phyloP scores from a whole-genome alignment of 2,888 invertebrate species.

The Lepidochrysops patricia region DNA sequence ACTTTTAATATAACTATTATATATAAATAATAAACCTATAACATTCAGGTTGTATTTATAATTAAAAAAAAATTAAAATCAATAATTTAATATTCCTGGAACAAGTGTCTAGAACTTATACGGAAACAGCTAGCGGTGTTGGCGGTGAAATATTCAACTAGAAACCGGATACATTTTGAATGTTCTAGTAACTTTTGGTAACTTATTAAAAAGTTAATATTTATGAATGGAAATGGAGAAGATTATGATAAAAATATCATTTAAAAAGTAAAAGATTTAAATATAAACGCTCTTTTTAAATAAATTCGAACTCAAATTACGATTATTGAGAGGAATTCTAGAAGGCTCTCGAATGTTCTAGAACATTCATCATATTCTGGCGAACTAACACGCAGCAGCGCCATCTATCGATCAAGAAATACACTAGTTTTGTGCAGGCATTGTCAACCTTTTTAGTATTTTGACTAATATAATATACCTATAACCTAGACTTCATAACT shows the following conservation, averaged over 20 bases:
- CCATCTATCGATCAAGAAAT: slow-evolving; percentile 33
- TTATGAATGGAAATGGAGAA: slow-evolving; percentile 24
- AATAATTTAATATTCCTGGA: slow-evolving; percentile 21
- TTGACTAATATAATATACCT: too few relatives aligned
- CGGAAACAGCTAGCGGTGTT: slow-evolving; percentile 42
- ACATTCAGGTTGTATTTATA: background rate
- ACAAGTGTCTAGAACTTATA: slow-evolving; percentile 28
- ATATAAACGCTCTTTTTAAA: slow-evolving; percentile 28
- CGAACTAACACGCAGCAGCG: slow-evolving; percentile 21
- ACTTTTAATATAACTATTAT: too few relatives aligned
- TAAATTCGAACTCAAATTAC: slow-evolving; percentile 17
- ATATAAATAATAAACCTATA: background rate
- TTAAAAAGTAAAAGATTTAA: background rate
- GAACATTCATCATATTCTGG: slow-evolving; percentile 31
- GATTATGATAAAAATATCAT: background rate
- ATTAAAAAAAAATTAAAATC: too few relatives aligned
- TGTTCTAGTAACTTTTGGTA: slow-evolving; percentile 39
- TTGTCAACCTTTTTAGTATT: slow-evolving; percentile 47
- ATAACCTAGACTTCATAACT: too few relatives aligned
- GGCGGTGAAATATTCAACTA: slow-evolving; percentile 36
- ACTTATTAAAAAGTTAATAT: slow-evolving; percentile 18
- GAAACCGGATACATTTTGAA: slow-evolving; percentile 46
- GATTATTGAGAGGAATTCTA: slow-evolving; percentile 22
- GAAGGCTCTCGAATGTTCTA: slow-evolving; percentile 51
- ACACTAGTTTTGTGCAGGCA: slow-evolving; percentile 22